Evolutionary conservation across 1,140 invertebrate species (phyloP).

Genomic region (Stegodyphus dumicola): DNA sequence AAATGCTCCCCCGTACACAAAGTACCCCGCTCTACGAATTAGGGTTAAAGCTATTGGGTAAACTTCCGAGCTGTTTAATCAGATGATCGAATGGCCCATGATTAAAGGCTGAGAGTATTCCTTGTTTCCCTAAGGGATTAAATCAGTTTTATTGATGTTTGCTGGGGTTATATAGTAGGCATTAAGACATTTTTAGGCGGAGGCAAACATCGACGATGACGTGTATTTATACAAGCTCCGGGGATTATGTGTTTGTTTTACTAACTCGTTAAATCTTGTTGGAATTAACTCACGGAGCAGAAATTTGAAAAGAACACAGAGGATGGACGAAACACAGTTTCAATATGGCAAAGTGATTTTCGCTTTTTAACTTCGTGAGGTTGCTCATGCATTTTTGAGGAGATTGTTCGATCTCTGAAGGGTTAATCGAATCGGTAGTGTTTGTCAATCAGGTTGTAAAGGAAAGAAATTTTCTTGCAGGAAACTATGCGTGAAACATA

Average conservation of each 20-base stretch:
- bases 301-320: no score
- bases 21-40: background rate
- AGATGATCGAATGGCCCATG: constrained; percentile 21
- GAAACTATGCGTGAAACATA: no score
- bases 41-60: constrained; percentile 15
- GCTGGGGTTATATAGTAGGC: constrained; percentile 29
- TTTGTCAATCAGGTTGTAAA: no score
- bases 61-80: constrained; percentile 32
- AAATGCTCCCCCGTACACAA: background rate
- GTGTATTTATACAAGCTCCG: constrained; percentile 22
- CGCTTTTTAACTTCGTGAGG: no score
- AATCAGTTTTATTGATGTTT: constrained; percentile 42
- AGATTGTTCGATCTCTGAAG: no score
- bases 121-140: constrained; percentile 12
- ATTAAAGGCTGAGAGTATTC: constrained; percentile 10
- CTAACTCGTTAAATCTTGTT: constrained; percentile 10
- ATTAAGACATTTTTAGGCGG: constrained; percentile 33
- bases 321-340: no score
- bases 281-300: no score
- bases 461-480: no score
- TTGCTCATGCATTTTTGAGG: no score
- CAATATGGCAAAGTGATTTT: no score
- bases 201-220: background rate
- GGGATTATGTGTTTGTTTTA: constrained; percentile 33
- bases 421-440: no score